phyloP scores from a whole-genome alignment of 2,888 invertebrate species.

The Mythimna lalbum region DNA sequence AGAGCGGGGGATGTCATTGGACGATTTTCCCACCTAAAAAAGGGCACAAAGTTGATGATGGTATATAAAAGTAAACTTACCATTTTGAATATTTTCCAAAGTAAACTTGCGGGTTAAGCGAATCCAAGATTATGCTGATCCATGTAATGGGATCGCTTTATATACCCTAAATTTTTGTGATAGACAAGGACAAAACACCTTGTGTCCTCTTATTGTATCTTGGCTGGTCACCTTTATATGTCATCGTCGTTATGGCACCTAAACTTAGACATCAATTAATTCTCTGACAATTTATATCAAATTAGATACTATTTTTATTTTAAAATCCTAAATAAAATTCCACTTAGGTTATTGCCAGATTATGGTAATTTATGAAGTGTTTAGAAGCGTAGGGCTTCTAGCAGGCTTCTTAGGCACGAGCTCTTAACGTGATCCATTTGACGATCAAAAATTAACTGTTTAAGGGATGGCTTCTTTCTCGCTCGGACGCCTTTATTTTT shows the following conservation, averaged over 20 bases:
- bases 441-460: too few species aligned
- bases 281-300: slow-evolving; percentile 25
- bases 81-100: slow-evolving; percentile 38
- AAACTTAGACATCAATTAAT: slow-evolving; percentile 39
- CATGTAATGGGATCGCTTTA: slow-evolving; percentile 25
- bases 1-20: too few species aligned
- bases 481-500: too few species aligned
- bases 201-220: slow-evolving; percentile 31
- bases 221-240: slow-evolving; percentile 51
- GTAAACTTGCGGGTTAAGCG: slow-evolving; percentile 3
- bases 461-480: too few species aligned
- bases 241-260: slow-evolving; percentile 21
- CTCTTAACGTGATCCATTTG: too few species aligned
- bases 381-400: too few species aligned
- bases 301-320: slow-evolving; percentile 25
- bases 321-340: slow-evolving; percentile 1
- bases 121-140: slow-evolving; percentile 35
- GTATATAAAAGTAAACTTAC: slow-evolving; percentile 33
- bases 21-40: too few species aligned
- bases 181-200: slow-evolving; percentile 36
- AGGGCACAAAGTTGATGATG: too few species aligned
- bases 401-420: too few species aligned
- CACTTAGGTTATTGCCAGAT: slow-evolving; percentile 28
- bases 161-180: slow-evolving; percentile 41
- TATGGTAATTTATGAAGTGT: slow-evolving; percentile 36